Evolutionary conservation across 2,888 invertebrate species (phyloP).

Genomic region (Portevinia maculata): DNA sequence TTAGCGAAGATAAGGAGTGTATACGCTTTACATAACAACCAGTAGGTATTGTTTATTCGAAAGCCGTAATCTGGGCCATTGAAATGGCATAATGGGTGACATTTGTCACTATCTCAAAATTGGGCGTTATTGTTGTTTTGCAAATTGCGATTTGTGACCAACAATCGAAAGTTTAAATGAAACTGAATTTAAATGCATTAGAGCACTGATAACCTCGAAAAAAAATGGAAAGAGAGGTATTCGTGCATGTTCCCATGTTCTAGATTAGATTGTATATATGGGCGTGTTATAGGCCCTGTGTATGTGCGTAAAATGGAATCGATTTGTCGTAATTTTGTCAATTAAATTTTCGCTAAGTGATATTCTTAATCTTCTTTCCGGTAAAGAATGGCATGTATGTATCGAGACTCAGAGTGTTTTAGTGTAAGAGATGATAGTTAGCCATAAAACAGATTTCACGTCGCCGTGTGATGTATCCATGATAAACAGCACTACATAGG

Average conservation of each 20-base stretch:
- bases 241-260: not conserved
- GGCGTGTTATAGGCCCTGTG: not conserved
- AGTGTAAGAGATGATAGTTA: too few relatives aligned
- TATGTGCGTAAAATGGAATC: not conserved
- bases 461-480: too few relatives aligned
- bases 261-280: not conserved
- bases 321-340: constrained; percentile 4
- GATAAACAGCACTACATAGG: too few relatives aligned
- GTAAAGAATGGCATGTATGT: too few relatives aligned
- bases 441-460: too few relatives aligned
- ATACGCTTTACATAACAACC: not conserved
- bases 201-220: not conserved
- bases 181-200: constrained; percentile 10
- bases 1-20: not conserved
- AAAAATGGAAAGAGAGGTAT: not conserved
- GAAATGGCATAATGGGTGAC: constrained; percentile 1
- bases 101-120: constrained; percentile 1
- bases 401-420: too few relatives aligned
- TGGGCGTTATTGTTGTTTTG: not conserved
- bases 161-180: constrained; percentile 4
- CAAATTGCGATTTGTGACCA: not conserved
- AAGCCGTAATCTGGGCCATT: not conserved
- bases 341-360: not conserved
- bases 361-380: too few relatives aligned
- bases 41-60: not conserved